Percentiles rank a stretch among this genome's conserved stretches.
phyloP scores from a whole-genome alignment of 2,113 vertebrate genomes.

The Sisor rabdophorus region DNA sequence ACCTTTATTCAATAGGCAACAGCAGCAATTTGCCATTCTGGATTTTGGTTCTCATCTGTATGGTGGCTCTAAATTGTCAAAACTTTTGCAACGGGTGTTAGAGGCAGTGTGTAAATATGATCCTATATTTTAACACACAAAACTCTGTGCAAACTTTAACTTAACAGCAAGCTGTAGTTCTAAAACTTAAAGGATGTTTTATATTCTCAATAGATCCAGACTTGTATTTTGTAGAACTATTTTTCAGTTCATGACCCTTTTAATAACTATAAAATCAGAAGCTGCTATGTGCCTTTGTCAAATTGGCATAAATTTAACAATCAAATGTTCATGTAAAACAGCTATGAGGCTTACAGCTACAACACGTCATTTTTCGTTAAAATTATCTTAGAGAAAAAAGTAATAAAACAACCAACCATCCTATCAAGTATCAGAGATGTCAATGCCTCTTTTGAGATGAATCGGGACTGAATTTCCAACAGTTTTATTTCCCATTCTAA shows the following conservation, averaged over 20 bases:
- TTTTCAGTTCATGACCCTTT: not conserved
- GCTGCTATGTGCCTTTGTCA: not conserved
- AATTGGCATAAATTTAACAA: constrained; percentile 18
- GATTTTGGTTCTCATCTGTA: too few species aligned
- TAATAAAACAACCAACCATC: constrained; percentile 42
- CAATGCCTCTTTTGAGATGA: constrained; percentile 33
- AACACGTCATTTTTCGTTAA: constrained; percentile 20
- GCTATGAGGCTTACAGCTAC: constrained; percentile 26
- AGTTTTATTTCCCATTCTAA: constrained; percentile 14
- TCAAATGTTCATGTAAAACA: constrained; percentile 31
- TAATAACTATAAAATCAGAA: constrained; percentile 11
- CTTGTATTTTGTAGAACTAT: too few species aligned
- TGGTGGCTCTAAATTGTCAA: too few species aligned
- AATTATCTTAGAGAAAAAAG: not conserved
- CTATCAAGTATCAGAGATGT: constrained; percentile 31
- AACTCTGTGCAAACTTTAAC: too few species aligned
- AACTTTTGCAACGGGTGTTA: too few species aligned
- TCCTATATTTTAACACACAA: too few species aligned
- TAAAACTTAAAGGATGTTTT: too few species aligned
- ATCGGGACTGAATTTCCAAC: constrained; percentile 8
- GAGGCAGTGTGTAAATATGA: too few species aligned
- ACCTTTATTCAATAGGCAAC: too few species aligned
- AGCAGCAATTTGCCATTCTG: too few species aligned
- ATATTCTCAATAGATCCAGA: too few species aligned
- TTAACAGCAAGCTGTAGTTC: too few species aligned